phyloP scores from a whole-genome alignment of 2,113 vertebrate species.

The Lepidothrix coronata region DNA sequence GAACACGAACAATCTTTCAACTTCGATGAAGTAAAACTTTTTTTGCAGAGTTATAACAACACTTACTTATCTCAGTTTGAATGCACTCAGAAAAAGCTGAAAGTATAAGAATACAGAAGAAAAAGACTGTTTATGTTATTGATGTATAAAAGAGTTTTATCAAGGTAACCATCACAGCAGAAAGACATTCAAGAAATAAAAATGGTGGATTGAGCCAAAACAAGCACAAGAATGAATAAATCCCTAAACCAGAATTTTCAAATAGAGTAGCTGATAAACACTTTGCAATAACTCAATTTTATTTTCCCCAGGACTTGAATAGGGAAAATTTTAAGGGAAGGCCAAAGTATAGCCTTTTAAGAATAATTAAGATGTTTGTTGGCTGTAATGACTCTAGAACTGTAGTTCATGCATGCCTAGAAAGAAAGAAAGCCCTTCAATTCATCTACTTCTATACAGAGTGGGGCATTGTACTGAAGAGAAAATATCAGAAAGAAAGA shows the following conservation, averaged over 20 bases:
- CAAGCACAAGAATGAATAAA: background rate
- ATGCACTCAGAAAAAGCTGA: background rate
- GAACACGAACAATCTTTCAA: background rate
- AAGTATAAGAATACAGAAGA: background rate
- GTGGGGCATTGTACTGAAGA: background rate
- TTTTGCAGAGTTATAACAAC: background rate
- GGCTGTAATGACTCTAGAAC: background rate
- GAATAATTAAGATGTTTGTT: background rate
- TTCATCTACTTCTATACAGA: background rate
- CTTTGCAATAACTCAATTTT: background rate
- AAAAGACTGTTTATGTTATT: background rate
- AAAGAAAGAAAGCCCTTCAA: background rate
- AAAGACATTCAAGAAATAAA: background rate
- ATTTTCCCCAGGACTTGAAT: background rate
- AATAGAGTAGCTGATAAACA: background rate
- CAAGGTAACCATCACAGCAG: background rate
- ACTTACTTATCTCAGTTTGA: background rate
- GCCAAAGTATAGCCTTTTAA: background rate
- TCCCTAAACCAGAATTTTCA: background rate
- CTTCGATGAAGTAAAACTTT: background rate
- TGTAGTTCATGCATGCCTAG: background rate
- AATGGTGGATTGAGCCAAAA: background rate
- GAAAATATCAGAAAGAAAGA: too few species aligned
- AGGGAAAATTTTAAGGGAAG: background rate
- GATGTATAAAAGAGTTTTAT: background rate